Percentiles rank a stretch among this genome's conserved stretches.
Evolutionary conservation across 1,140 invertebrate genomes (phyloP).

Genomic region (Streblospio benedicti): DNA sequence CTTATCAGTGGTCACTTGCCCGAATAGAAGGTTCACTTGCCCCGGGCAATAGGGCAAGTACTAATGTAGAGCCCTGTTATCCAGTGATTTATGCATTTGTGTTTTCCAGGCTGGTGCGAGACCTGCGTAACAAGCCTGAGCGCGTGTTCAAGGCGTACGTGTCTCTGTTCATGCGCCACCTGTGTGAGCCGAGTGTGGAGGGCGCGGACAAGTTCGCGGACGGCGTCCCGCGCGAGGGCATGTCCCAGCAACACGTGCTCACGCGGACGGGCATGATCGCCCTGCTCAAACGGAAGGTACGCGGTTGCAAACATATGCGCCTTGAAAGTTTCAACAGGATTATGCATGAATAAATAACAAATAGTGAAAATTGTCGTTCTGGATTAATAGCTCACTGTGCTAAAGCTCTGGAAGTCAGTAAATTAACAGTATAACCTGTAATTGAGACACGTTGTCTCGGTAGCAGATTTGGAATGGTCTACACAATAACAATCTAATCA

Average conservation of each 20-base stretch:
- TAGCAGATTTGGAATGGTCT: too few species aligned
- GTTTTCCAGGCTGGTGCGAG: conserved; percentile 18
- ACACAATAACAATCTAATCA: too few species aligned
- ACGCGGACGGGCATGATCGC: conserved; percentile 94
- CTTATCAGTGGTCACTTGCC: too few species aligned
- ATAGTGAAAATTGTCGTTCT: too few species aligned
- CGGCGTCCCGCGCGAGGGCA: conserved; percentile 90
- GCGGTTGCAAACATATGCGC: not conserved
- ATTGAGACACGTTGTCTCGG: too few species aligned
- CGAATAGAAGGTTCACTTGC: too few species aligned
- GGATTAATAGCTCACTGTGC: too few species aligned
- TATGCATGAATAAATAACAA: not conserved
- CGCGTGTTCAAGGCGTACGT: conserved; percentile 81
- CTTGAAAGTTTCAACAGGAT: not conserved
- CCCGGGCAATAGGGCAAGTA: too few species aligned
- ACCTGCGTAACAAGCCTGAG: conserved; percentile 65
- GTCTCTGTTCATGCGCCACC: conserved; percentile 92
- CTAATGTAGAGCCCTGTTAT: too few species aligned
- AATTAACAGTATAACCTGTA: too few species aligned
- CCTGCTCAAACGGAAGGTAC: conserved; percentile 87
- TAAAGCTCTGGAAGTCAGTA: too few species aligned
- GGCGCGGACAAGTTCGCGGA: conserved; percentile 93
- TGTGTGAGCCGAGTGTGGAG: conserved; percentile 86
- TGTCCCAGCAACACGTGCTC: conserved; percentile 89
- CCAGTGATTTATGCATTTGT: too few species aligned